Evolutionary conservation across 1,140 invertebrate species (phyloP).

Genomic region (Eueides isabella): DNA sequence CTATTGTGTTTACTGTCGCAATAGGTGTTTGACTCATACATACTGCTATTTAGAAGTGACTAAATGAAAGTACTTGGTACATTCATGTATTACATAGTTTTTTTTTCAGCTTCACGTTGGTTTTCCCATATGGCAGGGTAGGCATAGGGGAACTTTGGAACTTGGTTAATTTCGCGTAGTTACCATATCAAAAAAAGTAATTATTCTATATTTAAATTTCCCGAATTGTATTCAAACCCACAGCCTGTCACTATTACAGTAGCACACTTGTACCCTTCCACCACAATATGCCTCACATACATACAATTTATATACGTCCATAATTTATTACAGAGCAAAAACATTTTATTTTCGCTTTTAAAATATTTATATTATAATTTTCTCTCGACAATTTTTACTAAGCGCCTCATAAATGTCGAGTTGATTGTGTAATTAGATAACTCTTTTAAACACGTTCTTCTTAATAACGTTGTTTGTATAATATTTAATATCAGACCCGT

Average conservation of each 20-base stretch:
- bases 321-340: no score
- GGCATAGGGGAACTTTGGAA: no score
- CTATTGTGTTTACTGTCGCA: background rate
- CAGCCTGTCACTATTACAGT: background rate
- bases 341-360: background rate
- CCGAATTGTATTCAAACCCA: background rate
- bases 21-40: no score
- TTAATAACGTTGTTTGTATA: background rate
- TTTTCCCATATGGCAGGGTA: no score
- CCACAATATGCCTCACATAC: background rate
- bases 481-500: no score
- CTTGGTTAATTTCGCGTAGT: no score
- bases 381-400: background rate
- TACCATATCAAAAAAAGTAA: no score
- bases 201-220: no score
- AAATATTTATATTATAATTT: background rate
- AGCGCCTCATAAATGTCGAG: conserved; percentile 6
- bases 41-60: background rate
- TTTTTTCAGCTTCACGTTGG: no score
- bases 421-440: conserved; percentile 7
- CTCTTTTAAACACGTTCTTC: background rate
- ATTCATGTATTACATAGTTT: no score
- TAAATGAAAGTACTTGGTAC: background rate
- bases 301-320: no score
- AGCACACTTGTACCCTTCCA: background rate